phyloP scores from a whole-genome alignment of 2,888 invertebrate species.

The Phaonia tiefii region DNA sequence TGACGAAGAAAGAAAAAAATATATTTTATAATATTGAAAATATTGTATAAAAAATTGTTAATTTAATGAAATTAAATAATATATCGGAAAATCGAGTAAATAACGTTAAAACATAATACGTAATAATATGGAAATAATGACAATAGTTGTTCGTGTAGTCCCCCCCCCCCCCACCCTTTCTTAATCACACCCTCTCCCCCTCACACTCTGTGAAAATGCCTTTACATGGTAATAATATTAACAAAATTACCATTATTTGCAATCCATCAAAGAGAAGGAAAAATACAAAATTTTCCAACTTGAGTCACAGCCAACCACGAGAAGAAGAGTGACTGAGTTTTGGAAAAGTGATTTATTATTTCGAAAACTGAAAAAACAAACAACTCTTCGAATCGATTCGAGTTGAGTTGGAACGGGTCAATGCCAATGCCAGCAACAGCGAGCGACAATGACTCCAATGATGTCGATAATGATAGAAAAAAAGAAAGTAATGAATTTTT shows the following conservation, averaged over 20 bases:
- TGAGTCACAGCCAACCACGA: no score
- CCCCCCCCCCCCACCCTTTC: neutral
- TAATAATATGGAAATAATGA: no score
- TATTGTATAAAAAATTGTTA: no score
- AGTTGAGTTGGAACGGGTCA: no score
- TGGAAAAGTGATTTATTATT: conserved; percentile 5
- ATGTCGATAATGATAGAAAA: conserved; percentile 14
- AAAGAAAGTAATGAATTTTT: conserved; percentile 62
- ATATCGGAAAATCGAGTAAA: neutral
- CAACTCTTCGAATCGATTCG: no score
- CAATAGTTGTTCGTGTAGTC: neutral
- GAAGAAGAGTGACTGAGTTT: neutral
- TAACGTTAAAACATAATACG: neutral
- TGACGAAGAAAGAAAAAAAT: no score
- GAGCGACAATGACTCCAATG: neutral
- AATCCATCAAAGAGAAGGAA: neutral
- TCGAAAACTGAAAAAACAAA: conserved; percentile 10
- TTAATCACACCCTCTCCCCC: neutral
- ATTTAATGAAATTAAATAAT: no score
- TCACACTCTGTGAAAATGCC: neutral
- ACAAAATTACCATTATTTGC: conserved; percentile 17
- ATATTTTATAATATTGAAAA: no score
- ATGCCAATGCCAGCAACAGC: no score
- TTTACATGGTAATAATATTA: neutral
- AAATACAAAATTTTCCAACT: conserved; percentile 8